These are phyloP conservation scores for Meganola albula DNA, from an alignment of 2,888 invertebrate species.

Conservation along the genomic window DNA sequence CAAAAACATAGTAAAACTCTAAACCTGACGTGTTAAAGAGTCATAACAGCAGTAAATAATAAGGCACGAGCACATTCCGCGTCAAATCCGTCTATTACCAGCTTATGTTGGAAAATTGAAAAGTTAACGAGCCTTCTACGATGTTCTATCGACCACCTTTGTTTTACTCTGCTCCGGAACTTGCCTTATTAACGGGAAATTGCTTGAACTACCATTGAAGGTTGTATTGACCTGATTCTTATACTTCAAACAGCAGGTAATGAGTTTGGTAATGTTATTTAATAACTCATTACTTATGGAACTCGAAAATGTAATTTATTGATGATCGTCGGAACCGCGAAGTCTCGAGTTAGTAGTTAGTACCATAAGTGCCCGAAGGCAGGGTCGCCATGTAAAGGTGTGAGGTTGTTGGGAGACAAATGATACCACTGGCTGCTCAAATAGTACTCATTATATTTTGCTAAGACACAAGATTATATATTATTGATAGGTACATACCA, in stretches of 20 bases:
- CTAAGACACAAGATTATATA: no score
- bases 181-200: slow-evolving; percentile 54
- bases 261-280: slow-evolving; percentile 24
- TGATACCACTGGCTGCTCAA: no score
- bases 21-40: slow-evolving; percentile 20
- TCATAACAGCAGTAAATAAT: slow-evolving; percentile 27
- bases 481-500: no score
- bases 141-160: slow-evolving; percentile 53
- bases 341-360: no score
- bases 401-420: no score
- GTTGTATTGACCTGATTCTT: slow-evolving; percentile 47
- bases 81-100: slow-evolving; percentile 37
- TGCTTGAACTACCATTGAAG: slow-evolving; percentile 53
- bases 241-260: slow-evolving; percentile 23
- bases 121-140: slow-evolving; percentile 70
- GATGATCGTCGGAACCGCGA: no score
- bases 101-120: slow-evolving; percentile 68
- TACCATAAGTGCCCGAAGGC: no score
- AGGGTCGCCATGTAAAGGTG: no score
- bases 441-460: no score
- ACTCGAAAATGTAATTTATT: no score
- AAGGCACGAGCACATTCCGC: slow-evolving; percentile 20
- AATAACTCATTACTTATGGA: slow-evolving; percentile 3
- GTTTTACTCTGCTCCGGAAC: slow-evolving; percentile 48
- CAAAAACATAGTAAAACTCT: no score